Evolutionary conservation across 2,113 vertebrate genomes (phyloP).

Genomic region (Zonotrichia leucophrys): DNA sequence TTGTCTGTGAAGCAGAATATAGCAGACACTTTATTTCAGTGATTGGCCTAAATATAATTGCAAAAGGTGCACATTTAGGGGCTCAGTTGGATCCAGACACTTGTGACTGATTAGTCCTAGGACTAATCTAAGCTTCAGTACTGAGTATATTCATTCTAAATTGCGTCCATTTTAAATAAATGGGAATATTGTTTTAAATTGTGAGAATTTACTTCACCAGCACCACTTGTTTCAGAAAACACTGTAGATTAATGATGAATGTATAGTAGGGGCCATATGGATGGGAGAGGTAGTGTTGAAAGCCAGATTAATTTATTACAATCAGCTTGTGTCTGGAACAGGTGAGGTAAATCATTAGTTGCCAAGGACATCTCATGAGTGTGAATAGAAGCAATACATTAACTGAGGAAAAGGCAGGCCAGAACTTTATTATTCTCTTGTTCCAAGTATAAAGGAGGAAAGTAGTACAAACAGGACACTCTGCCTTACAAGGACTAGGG

Average conservation of each 20-base stretch:
- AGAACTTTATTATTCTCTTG: neutral
- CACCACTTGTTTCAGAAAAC: neutral
- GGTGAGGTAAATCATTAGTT: constrained; percentile 42
- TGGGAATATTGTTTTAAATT: neutral
- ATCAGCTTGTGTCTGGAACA: constrained; percentile 40
- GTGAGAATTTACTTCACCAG: neutral
- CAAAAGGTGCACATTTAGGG: neutral
- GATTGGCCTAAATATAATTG: neutral
- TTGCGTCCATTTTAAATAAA: neutral
- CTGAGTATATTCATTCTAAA: neutral
- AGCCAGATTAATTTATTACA: constrained; percentile 40
- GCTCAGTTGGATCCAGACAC: neutral
- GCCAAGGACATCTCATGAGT: constrained; percentile 11
- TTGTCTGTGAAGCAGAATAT: neutral
- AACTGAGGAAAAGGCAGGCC: neutral
- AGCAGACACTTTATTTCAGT: neutral
- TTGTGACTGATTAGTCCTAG: neutral
- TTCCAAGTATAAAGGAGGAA: neutral
- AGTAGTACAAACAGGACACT: neutral
- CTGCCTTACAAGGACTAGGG: neutral
- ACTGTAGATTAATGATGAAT: constrained; percentile 9
- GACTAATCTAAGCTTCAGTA: neutral
- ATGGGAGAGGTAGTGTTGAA: neutral
- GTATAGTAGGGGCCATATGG: neutral
- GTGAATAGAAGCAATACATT: neutral